Conservation (phyloP, 2,113 vertebrate species). For the Microtus montanus region DNA sequence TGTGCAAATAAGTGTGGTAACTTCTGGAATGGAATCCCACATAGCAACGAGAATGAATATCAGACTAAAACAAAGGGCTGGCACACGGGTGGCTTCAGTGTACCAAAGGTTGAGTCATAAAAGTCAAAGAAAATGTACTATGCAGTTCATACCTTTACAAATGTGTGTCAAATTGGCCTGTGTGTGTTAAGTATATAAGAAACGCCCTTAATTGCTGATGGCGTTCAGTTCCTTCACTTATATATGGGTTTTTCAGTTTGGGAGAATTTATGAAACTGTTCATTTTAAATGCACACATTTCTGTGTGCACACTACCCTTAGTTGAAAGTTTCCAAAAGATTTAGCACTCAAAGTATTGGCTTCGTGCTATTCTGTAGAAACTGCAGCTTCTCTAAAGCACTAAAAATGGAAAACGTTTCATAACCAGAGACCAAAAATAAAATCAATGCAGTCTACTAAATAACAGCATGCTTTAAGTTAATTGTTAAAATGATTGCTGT, state of each 20-base stretch:
- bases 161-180: background rate
- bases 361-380: slow-evolving; percentile 28
- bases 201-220: background rate
- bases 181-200: background rate
- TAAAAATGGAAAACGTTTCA: slow-evolving; percentile 50
- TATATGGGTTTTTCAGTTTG: background rate
- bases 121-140: background rate
- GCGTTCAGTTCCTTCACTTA: background rate
- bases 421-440: slow-evolving; percentile 47
- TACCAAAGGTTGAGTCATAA: background rate
- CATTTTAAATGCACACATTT: background rate
- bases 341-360: background rate
- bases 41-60: background rate
- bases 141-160: background rate
- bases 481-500: slow-evolving; percentile 24
- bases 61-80: background rate
- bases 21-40: background rate
- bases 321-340: background rate
- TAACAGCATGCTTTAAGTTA: slow-evolving; percentile 48
- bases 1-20: background rate
- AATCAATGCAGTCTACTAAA: slow-evolving; percentile 6
- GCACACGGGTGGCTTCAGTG: background rate
- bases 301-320: background rate
- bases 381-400: background rate
- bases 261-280: background rate